These are phyloP conservation scores for Sitta carolinensis DNA, from an alignment of 2,797 vertebrate species.

Conservation along the genomic window DNA sequence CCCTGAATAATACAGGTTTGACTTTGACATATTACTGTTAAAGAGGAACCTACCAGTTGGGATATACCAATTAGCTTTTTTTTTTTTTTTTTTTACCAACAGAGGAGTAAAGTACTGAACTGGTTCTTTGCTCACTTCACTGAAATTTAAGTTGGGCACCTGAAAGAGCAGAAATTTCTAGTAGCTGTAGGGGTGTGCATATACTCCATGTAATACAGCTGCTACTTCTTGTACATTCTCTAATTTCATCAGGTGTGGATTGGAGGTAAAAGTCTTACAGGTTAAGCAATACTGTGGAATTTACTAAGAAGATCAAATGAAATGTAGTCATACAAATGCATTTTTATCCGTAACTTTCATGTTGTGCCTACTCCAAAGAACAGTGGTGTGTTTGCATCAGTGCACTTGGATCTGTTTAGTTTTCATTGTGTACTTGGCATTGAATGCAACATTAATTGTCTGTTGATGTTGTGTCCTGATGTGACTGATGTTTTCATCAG, in stretches of 20 bases:
- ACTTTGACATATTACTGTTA: not conserved
- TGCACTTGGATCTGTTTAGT: not conserved
- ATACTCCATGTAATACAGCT: not conserved
- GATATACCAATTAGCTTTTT: not conserved
- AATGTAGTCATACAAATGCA: not conserved
- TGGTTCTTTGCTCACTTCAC: not conserved
- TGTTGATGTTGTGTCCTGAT: not conserved
- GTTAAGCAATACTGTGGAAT: not conserved
- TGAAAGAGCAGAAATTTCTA: not conserved
- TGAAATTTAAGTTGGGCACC: not conserved
- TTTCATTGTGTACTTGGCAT: constrained; percentile 2
- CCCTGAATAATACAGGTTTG: not conserved
- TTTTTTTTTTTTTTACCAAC: not conserved
- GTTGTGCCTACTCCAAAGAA: not conserved
- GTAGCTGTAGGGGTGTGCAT: not conserved
- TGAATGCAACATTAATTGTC: not conserved
- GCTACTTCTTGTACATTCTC: not conserved
- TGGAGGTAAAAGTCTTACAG: not conserved
- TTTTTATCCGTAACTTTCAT: not conserved
- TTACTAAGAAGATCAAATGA: not conserved
- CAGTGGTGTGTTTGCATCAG: not conserved
- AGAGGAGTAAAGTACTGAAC: not conserved
- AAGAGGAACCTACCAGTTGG: not conserved
- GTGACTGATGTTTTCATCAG: not conserved
- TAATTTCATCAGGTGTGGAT: not conserved